A percentile compares a stretch with the other conserved stretches of the same genome.
Conservation (phyloP, 2,113 vertebrate species). For the Cheilinus undulatus region DNA sequence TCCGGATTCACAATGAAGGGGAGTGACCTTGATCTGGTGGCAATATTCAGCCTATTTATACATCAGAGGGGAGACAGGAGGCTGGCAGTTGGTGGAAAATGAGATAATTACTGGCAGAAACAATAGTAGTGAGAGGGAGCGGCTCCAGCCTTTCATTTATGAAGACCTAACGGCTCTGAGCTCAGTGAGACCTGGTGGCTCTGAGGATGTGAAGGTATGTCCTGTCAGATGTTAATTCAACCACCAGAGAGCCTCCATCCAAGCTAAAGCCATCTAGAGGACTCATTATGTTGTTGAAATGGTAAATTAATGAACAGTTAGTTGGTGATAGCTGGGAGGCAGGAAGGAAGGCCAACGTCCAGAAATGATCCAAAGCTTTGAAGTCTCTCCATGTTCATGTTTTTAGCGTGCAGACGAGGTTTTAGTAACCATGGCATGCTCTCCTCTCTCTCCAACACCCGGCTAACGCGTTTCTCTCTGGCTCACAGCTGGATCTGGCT, state of each 20-base stretch:
- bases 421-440: conserved; percentile 53
- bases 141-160: conserved; percentile 46
- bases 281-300: conserved; percentile 59
- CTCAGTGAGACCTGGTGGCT: conserved; percentile 31
- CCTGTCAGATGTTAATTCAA: conserved; percentile 63
- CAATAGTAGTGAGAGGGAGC: conserved; percentile 18
- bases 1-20: conserved; percentile 43
- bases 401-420: conserved; percentile 51
- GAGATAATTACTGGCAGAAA: conserved; percentile 55
- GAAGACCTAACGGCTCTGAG: conserved; percentile 34
- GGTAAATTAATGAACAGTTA: conserved; percentile 72
- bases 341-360: conserved; percentile 45
- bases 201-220: conserved; percentile 44
- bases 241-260: conserved; percentile 42
- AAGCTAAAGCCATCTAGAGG: conserved; percentile 58
- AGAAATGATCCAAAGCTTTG: conserved; percentile 59
- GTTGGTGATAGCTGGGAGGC: conserved; percentile 49
- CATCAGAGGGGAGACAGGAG: conserved; percentile 15
- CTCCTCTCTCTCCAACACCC: conserved; percentile 16
- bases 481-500: conserved; percentile 38
- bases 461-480: conserved; percentile 19
- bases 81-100: conserved; percentile 45
- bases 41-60: conserved; percentile 48
- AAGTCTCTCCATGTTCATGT: conserved; percentile 57
- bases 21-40: conserved; percentile 52